Evolutionary conservation across 1,140 invertebrate species (phyloP), one percentile per base, ranked within the genome.

Genomic region (Anastrepha ludens): DNA sequence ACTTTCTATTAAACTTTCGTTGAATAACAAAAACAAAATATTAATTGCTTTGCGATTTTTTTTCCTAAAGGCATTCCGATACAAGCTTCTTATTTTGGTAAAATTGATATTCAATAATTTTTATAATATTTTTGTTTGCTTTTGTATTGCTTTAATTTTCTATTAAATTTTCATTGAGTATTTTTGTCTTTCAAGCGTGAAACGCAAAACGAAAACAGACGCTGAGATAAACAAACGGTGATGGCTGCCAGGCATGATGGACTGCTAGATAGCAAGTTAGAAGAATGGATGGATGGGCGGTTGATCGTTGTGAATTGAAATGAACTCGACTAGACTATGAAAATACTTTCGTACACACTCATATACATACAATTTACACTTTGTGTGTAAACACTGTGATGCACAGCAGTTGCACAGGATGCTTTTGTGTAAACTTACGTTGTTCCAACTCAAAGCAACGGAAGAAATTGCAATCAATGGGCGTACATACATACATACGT

Each of bases 141-240:
- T 58, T 55, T 81, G 9, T 20, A 47, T 81, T 20, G n/a, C 9
- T 55, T 20, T 20, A 29, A 13, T 9, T n/a, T 81, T 81, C 74
- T n/a, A 81, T 81, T 81, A 81, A 81, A 81, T 55, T 55, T 81
- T 41, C 17, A 55, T 81, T 81, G 74, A 81, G n/a, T 9, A 55
- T 81, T 74, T 74, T 50, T 55, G 74, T 9, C n/a, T 81, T 81
- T 20, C 47, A 81, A 58, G 20, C 74, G 50, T 81, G n/a, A 81
- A 81, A 29, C 8, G 47, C n/a, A 81, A 81, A 55, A 20, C 41
- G 47, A 81, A 55, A 81, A 15, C n/a, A 78, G 44, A 55, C 70
- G 44, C 47, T 29, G 44, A 50, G 47, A 81, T 81, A 81, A 81
- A 81, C 44, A 81, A 81, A 81, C 20, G 50, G 47, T 7, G 74